phyloP scores from a whole-genome alignment of 2,113 vertebrate genomes.

The Petroica traversi region DNA sequence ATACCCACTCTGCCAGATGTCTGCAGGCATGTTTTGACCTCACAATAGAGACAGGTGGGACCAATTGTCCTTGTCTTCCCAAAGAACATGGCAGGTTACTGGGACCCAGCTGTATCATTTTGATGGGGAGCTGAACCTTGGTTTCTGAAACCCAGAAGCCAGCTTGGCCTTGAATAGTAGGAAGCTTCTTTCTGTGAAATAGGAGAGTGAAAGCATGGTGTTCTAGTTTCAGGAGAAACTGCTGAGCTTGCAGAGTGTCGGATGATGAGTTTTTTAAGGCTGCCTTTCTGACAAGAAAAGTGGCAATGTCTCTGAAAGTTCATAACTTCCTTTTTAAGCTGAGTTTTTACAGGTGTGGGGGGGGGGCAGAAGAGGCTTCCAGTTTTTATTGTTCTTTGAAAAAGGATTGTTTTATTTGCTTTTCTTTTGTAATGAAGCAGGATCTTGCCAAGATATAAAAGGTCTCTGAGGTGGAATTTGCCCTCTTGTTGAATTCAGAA shows the following conservation, averaged over 20 bases:
- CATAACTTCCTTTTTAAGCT: background rate
- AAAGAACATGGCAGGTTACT: background rate
- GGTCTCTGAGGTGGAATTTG: constrained; percentile 46
- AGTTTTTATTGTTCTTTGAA: constrained; percentile 13
- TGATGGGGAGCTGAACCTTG: background rate
- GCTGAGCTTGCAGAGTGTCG: background rate
- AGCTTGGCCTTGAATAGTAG: background rate
- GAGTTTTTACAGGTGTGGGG: background rate
- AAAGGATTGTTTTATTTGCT: constrained; percentile 5
- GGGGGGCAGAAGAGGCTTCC: background rate
- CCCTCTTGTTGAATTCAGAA: constrained; percentile 39
- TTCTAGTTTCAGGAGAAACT: background rate
- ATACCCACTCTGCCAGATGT: background rate
- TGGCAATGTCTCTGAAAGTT: background rate
- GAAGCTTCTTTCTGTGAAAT: background rate
- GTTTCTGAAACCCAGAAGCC: background rate
- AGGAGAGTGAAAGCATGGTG: background rate
- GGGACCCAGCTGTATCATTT: background rate
- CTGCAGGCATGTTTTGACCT: background rate
- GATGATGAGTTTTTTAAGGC: background rate
- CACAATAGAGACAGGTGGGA: background rate
- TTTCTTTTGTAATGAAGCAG: constrained; percentile 4
- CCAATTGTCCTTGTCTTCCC: background rate
- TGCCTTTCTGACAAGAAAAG: background rate
- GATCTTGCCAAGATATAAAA: background rate